Evolutionary conservation across 2,888 invertebrate genomes (phyloP), one percentile per base, ranked within the genome.

Genomic region (Blera fallax): DNA sequence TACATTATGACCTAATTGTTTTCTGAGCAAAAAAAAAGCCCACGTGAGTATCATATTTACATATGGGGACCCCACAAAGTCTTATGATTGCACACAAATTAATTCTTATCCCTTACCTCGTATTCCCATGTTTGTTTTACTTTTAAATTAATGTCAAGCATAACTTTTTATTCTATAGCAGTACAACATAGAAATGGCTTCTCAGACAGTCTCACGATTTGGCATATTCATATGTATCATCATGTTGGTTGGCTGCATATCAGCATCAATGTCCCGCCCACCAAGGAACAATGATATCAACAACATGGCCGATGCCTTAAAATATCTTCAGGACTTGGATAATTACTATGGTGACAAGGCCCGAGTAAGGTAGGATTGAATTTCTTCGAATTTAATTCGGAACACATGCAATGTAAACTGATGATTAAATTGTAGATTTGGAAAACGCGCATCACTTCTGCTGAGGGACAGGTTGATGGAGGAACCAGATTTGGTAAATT

Each of bases 321-420:
- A 94, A 87, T 94, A 95, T 91, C 93, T 95, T 85, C 94, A 95
- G 87, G 94, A 95, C 87, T 92, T 95, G 83, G 95, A 95, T 88
- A 94, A 94, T 87, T 94, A 94, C 89, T 95, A 95, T 89, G 94
- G 95, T 2, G 95, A 95, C 88, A 94, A 94, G 88, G 94, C 95
- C 88, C 93, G 95, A 91, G 95, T 95, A 69, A 94, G 95, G 95
- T 95, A 92, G 70, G 72, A 6, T 34, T 32, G 7, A 2, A 32
- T 8, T 3, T 14, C n/a, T 40, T 24, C 1, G 2, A n/a, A 24
- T 4, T 43, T 18, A 0, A 29, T 11, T 29, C 1, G n/a, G 1
- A 10, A 56, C 3, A n/a, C 18, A 14, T 32, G 29, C 6, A 11
- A 27, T 7, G 1, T 14, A 10, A 34, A 27, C 0, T 37, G 2